Base-by-base conservation (phyloP, 35 echinoderm and acorn worm species). In the Antedon bifida region DNA sequence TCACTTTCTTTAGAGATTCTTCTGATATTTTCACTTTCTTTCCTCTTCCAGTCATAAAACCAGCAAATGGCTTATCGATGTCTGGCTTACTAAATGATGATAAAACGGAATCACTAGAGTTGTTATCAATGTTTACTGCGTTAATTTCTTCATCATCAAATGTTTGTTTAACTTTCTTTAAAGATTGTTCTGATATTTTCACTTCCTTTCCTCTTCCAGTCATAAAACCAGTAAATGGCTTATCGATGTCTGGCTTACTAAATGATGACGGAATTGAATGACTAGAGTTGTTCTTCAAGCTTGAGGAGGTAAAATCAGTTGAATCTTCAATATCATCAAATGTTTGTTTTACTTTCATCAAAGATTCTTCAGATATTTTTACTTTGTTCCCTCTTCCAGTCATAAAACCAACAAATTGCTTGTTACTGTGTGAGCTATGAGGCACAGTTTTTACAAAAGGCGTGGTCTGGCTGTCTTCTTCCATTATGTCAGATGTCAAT, bases 351-450 rank as follows among this genome's bases (percentile, higher is more conserved):
- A 29, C 78, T 36, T 36, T 29, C 31, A 9, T 38, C 28, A 80
- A 80, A 35, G 78, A 36, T 28, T 80, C 78, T 35, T 80, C 78
- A 80, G 78, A 80, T 7, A 80, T 39, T 9, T 36, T 34, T 10
- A 80, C 78, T 35, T 35, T 36, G 0, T 39, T 34, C 26, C 78
- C 78, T 1, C 35, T 80, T 29, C 33, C 78, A 5, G 78, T 80
- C 31, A 36, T 34, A 80, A 80, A 80, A 39, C 78, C 34, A 3
- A 34, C 31, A 78, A 78, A 78, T 31, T 32, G 1, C 26, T 34
- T 78, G 16, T 44, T 78, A 3, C 76, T 13, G 1, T 78, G 30
- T 78, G 5, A 13, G 31, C 31, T n/a, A 31, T 32, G 14, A 16
- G 7, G 26, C 17, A 78, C 74, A 31, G n/a, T n/a, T n/a, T n/a